Conservation (phyloP, 2,797 vertebrate genomes). For the Channa striata region DNA sequence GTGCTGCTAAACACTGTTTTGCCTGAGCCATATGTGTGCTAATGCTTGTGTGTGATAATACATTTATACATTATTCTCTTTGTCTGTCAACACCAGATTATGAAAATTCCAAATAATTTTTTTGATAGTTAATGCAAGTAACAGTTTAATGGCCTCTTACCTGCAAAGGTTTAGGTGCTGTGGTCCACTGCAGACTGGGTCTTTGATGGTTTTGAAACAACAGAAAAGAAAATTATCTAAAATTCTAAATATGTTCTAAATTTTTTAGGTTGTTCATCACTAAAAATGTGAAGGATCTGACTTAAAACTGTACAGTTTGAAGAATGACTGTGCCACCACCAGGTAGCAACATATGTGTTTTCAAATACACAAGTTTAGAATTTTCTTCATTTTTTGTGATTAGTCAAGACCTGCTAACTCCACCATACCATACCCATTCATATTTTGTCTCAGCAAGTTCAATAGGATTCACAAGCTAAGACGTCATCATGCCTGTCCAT, state of each 20-base stretch:
- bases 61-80: neutral
- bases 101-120: neutral
- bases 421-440: constrained; percentile 7
- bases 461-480: constrained; percentile 15
- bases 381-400: constrained; percentile 37
- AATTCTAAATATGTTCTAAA: neutral
- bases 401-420: constrained; percentile 37
- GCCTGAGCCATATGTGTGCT: neutral
- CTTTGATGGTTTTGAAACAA: neutral
- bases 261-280: neutral
- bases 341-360: too few species aligned
- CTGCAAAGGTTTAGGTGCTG: neutral
- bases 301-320: neutral
- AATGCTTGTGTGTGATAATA: neutral
- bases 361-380: too few species aligned
- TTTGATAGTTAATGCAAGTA: neutral
- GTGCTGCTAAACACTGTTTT: neutral
- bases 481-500: constrained; percentile 26
- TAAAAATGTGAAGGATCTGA: neutral
- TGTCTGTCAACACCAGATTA: neutral
- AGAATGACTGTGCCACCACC: neutral
- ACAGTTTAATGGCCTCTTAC: neutral
- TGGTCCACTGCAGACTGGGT: neutral
- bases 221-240: neutral
- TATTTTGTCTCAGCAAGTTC: constrained; percentile 37